Conservation (phyloP, 2,888 invertebrate genomes). For the Netelia virgata region DNA sequence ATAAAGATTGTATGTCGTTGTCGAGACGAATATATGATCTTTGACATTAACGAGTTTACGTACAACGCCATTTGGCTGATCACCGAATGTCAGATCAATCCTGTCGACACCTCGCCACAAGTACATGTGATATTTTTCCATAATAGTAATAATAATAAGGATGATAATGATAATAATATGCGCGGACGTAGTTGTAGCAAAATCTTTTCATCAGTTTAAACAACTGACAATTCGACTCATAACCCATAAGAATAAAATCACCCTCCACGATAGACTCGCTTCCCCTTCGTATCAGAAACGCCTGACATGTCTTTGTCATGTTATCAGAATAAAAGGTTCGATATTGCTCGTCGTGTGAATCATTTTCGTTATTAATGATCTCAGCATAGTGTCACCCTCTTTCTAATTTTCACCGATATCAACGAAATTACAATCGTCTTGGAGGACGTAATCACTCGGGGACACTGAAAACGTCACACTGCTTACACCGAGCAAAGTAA, state of each 20-base stretch:
- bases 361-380: conserved; percentile 41
- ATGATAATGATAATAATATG: conserved; percentile 37
- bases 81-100: conserved; percentile 78
- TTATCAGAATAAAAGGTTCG: conserved; percentile 49
- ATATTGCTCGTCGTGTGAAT: conserved; percentile 28
- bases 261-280: conserved; percentile 46
- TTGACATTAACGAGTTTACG: conserved; percentile 85
- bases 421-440: not conserved
- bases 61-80: conserved; percentile 80
- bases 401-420: conserved; percentile 3
- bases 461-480: conserved; percentile 3
- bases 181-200: conserved; percentile 9
- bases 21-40: conserved; percentile 85
- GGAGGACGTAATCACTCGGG: conserved; percentile 2
- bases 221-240: conserved; percentile 34
- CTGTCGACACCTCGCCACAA: conserved; percentile 82
- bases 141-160: conserved; percentile 57
- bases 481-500: too few species aligned
- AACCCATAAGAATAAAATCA: conserved; percentile 51
- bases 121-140: conserved; percentile 78
- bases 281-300: conserved; percentile 43
- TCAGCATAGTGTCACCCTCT: conserved; percentile 26
- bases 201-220: conserved; percentile 38
- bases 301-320: conserved; percentile 63
- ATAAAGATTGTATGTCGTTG: conserved; percentile 84